Base-by-base conservation (phyloP, 2,888 invertebrate species). In the Zygaena filipendulae region DNA sequence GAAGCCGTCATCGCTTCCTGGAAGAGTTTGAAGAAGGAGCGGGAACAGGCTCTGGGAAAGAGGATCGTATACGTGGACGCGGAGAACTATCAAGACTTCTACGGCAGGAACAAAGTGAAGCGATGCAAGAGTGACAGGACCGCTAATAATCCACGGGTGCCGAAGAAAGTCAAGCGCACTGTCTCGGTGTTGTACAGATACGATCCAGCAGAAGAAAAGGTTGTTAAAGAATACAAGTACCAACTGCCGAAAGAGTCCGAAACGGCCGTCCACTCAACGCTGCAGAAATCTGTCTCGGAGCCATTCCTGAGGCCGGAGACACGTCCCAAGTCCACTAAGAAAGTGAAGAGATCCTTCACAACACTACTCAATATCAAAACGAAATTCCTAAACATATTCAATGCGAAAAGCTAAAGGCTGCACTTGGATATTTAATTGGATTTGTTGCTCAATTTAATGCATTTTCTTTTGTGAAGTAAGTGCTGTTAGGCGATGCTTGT, bases 1-100 rank as follows among this genome's bases (percentile, higher is more conserved):
- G 81, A 81, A 43, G 71, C 79, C 2, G 77, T 81, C 18, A 81
- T 81, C 11, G 81, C 81, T 13, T 80, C 80, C 0, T 81, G 81
- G 81, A 79, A 70, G 40, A 72, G 59, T 40, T 45, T 81, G 48
- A 81, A 81, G 47, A 77, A 79, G 34, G 81, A 81, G 37, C 57
- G 81, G 4, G 81, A 81, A 35, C 63, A 60, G 35, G 80, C 81
- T 28, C 46, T 81, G 19, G 81, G 81, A 0, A 79, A 79, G 42
- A 52, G 72, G 6, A 53, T 70, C 16, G 61, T 79, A 10, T 75
- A 72, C 35, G 70, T 79, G 0, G 72, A 75, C 27, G 71, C 74
- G 13, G 70, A 74, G 28, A 62, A 50, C 27, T 75, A 70, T 31
- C 64, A 74, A 36, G 79, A 79, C 35, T 79, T 62, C 41, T 77